A percentile compares a stretch with the other conserved stretches of the same genome.
phyloP scores from a whole-genome alignment of 2,797 vertebrate species.

The Philypnodon macrostomus region DNA sequence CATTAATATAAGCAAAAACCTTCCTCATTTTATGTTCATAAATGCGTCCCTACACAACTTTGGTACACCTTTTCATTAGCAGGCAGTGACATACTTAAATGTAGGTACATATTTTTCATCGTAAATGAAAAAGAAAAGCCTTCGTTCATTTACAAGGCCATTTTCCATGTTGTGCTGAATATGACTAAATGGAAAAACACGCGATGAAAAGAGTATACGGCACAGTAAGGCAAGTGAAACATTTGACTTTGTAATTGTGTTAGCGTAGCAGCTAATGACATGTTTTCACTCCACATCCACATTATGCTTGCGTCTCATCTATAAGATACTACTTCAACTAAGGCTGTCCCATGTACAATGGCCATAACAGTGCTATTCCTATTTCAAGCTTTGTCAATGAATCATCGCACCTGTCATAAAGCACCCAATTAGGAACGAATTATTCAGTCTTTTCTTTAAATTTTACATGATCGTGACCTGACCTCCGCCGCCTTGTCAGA shows the following conservation, averaged over 20 bases:
- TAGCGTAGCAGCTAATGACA: conserved; percentile 28
- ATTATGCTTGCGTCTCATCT: conserved; percentile 11
- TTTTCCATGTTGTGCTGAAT: conserved; percentile 18
- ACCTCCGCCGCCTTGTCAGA: conserved; percentile 3
- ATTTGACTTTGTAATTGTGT: conserved; percentile 61
- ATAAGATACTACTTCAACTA: conserved; percentile 23
- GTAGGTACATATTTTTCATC: background rate
- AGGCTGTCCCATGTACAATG: conserved; percentile 13
- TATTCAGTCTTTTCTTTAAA: conserved; percentile 23
- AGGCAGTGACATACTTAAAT: background rate
- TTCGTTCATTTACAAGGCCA: background rate
- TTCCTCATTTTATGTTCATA: background rate
- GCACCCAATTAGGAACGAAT: conserved; percentile 50
- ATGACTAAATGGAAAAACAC: conserved; percentile 22
- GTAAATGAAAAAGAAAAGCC: background rate
- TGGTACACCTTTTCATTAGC: background rate
- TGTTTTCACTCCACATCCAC: conserved; percentile 19
- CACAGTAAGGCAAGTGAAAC: conserved; percentile 27
- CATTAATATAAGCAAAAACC: conserved; percentile 8
- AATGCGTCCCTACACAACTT: background rate
- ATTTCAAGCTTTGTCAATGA: conserved; percentile 44
- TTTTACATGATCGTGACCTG: conserved; percentile 21
- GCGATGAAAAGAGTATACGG: conserved; percentile 10
- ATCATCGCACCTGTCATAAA: conserved; percentile 21
- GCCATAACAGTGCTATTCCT: conserved; percentile 16